Conservation (phyloP, 1,140 invertebrate genomes). For the Chelonus insularis region DNA sequence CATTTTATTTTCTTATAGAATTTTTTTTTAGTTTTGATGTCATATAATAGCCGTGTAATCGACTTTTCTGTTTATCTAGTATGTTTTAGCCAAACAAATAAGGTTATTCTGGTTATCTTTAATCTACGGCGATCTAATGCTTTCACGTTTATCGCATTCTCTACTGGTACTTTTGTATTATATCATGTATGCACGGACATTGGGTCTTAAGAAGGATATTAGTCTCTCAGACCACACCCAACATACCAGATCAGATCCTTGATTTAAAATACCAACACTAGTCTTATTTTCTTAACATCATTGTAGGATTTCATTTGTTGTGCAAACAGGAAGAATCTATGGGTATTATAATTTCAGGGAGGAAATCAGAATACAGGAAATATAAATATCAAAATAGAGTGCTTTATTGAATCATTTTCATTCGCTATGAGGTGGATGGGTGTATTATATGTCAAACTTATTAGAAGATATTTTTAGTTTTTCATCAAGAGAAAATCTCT, state of each 20-base stretch:
- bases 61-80: too few species aligned
- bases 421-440: too few species aligned
- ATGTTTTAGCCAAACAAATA: too few species aligned
- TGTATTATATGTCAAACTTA: too few species aligned
- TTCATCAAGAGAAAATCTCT: too few species aligned
- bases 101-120: too few species aligned
- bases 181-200: slow-evolving; percentile 2
- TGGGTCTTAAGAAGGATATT: slow-evolving; percentile 12
- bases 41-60: too few species aligned
- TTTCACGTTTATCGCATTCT: slow-evolving; percentile 21
- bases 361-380: too few species aligned
- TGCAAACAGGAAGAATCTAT: not conserved
- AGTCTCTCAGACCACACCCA: slow-evolving; percentile 25
- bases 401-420: too few species aligned
- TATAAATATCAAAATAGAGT: too few species aligned
- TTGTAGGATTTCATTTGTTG: slow-evolving; percentile 5
- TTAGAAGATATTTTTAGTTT: too few species aligned
- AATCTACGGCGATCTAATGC: not conserved
- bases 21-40: not conserved
- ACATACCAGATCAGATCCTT: slow-evolving; percentile 23
- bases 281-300: not conserved
- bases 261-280: slow-evolving; percentile 6
- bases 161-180: slow-evolving; percentile 6
- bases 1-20: not conserved
- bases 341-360: too few species aligned